phyloP scores from a whole-genome alignment of 2,113 vertebrate species.

The Litocranius walleri region DNA sequence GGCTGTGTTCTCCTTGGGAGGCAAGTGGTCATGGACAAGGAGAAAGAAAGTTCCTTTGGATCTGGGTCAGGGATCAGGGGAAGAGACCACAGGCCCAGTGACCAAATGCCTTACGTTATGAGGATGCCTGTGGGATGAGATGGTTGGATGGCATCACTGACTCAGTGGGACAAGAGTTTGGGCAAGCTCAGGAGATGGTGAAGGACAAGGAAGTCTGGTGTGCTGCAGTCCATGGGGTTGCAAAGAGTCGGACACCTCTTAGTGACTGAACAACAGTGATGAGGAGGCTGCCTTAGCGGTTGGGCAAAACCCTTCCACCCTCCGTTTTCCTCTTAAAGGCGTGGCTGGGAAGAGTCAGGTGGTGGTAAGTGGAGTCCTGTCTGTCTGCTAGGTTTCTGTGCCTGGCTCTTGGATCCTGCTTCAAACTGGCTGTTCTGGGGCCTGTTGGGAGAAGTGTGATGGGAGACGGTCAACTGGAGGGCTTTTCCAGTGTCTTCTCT shows the following conservation, averaged over 20 bases:
- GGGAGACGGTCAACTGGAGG: background rate
- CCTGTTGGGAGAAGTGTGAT: background rate
- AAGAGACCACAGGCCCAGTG: background rate
- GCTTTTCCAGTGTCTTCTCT: background rate
- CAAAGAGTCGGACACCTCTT: background rate
- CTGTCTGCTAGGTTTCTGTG: background rate
- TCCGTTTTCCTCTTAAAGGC: background rate
- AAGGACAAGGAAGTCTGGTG: background rate
- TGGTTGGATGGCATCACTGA: background rate
- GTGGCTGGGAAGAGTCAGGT: background rate
- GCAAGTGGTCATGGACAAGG: background rate
- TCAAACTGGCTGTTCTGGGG: rapidly evolving
- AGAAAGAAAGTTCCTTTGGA: background rate
- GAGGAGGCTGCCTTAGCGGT: background rate
- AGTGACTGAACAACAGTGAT: background rate
- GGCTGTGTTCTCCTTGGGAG: background rate
- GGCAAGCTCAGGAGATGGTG: background rate
- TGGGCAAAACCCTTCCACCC: too few species aligned
- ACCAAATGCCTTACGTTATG: background rate
- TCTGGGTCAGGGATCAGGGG: background rate
- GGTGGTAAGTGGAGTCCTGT: too few species aligned
- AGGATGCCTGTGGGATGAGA: background rate
- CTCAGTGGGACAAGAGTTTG: background rate
- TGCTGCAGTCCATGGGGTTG: background rate
- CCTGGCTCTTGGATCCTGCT: background rate